Conservation (phyloP, 2,113 vertebrate genomes). For the Poecile atricapillus region DNA sequence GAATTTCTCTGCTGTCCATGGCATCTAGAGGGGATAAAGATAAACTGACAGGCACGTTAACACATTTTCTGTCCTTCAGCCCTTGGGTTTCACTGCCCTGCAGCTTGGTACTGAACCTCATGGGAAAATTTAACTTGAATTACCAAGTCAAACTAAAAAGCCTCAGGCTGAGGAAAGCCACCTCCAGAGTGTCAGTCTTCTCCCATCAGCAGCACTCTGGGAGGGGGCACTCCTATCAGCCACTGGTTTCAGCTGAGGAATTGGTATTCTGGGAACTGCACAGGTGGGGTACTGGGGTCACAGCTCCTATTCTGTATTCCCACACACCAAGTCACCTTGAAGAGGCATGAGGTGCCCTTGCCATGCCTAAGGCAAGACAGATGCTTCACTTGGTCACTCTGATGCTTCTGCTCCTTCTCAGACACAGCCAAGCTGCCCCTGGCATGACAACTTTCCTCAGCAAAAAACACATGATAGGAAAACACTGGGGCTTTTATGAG, state of each 20-base stretch:
- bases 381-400: not conserved
- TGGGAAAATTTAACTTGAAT: not conserved
- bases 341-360: not conserved
- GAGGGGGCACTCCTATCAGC: not conserved
- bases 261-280: not conserved
- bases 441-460: not conserved
- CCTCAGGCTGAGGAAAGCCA: not conserved
- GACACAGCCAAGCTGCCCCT: not conserved
- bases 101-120: not conserved
- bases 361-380: rapidly evolving
- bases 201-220: not conserved
- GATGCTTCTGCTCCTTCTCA: not conserved
- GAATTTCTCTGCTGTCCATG: not conserved
- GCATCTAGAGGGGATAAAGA: not conserved
- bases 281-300: not conserved
- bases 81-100: not conserved
- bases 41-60: not conserved
- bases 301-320: not conserved
- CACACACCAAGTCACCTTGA: not conserved
- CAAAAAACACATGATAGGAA: not conserved
- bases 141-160: not conserved
- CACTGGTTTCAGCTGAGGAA: not conserved
- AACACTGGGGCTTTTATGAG: slow-evolving; percentile 29
- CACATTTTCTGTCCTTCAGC: not conserved
- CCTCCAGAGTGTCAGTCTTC: not conserved